Evolutionary conservation across 2,797 vertebrate genomes (phyloP).

Genomic region (Chaenodraco wilsoni): DNA sequence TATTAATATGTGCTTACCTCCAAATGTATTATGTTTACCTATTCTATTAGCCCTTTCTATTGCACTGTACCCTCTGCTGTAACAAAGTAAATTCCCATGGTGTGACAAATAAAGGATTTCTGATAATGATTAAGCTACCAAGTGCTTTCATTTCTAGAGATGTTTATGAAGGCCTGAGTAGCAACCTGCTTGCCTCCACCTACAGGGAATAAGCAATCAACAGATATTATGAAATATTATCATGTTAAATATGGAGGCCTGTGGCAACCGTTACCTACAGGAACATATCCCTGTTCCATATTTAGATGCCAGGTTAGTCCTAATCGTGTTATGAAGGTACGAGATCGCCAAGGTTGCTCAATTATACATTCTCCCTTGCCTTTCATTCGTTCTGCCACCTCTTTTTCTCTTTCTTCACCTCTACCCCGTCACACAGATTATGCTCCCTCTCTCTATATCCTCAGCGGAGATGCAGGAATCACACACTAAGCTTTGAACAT

Average conservation of each 20-base stretch:
- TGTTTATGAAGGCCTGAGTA: constrained; percentile 31
- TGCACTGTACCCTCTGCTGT: too few relatives aligned
- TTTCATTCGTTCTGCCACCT: constrained; percentile 79
- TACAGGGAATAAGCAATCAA: constrained; percentile 65
- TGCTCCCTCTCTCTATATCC: constrained; percentile 68
- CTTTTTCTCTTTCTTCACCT: constrained; percentile 77
- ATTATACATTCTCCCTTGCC: constrained; percentile 78
- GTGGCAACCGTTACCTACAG: constrained; percentile 66
- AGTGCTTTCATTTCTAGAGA: constrained; percentile 13
- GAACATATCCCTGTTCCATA: constrained; percentile 67
- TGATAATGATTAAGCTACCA: background rate
- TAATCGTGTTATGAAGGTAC: constrained; percentile 77
- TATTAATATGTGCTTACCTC: too few relatives aligned
- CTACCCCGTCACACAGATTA: constrained; percentile 78
- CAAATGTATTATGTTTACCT: too few relatives aligned
- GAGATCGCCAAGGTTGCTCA: constrained; percentile 79
- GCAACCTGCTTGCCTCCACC: constrained; percentile 48
- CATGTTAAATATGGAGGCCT: constrained; percentile 64
- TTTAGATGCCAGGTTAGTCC: constrained; percentile 80
- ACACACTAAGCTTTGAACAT: constrained; percentile 83
- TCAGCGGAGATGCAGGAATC: constrained; percentile 71
- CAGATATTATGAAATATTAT: constrained; percentile 71
- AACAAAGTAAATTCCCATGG: too few relatives aligned
- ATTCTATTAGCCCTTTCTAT: too few relatives aligned
- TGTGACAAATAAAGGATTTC: too few relatives aligned